phyloP scores from a whole-genome alignment of 2,888 invertebrate species.

The Drosophila colorata region DNA sequence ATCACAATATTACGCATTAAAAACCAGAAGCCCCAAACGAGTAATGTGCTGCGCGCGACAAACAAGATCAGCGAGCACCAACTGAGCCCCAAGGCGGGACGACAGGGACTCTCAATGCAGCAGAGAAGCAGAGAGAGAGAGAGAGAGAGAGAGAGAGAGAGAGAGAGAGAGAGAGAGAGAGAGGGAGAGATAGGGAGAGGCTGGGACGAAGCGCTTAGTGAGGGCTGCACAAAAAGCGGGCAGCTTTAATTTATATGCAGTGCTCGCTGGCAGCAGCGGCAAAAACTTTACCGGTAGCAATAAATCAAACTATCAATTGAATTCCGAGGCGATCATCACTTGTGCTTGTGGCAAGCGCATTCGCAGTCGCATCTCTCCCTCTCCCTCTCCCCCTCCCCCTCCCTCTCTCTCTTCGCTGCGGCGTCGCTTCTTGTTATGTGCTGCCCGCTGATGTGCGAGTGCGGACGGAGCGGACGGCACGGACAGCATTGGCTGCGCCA shows the following conservation, averaged over 20 bases:
- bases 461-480: constrained; percentile 14
- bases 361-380: constrained; percentile 1
- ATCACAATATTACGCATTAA: constrained; percentile 67
- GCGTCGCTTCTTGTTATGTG: constrained; percentile 77
- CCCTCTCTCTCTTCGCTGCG: constrained; percentile 16
- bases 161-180: constrained; percentile 2
- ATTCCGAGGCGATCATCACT: constrained; percentile 84
- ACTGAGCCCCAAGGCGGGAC: constrained; percentile 23
- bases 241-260: constrained; percentile 80
- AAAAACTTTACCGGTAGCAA: constrained; percentile 83
- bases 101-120: not conserved
- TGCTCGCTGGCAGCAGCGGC: constrained; percentile 40
- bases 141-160: not conserved
- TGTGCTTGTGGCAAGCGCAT: constrained; percentile 47
- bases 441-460: constrained; percentile 59
- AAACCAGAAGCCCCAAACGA: constrained; percentile 80
- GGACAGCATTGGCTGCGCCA: constrained; percentile 33
- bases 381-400: not conserved
- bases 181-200: constrained; percentile 9
- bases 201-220: constrained; percentile 28
- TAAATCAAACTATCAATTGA: constrained; percentile 85
- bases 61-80: constrained; percentile 80
- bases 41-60: constrained; percentile 76
- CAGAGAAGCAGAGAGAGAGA: not conserved
- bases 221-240: constrained; percentile 55